These are phyloP conservation scores for Sphaeridia pumilis DNA, from an alignment of 2,888 invertebrate genomes.

Conservation along the genomic window DNA sequence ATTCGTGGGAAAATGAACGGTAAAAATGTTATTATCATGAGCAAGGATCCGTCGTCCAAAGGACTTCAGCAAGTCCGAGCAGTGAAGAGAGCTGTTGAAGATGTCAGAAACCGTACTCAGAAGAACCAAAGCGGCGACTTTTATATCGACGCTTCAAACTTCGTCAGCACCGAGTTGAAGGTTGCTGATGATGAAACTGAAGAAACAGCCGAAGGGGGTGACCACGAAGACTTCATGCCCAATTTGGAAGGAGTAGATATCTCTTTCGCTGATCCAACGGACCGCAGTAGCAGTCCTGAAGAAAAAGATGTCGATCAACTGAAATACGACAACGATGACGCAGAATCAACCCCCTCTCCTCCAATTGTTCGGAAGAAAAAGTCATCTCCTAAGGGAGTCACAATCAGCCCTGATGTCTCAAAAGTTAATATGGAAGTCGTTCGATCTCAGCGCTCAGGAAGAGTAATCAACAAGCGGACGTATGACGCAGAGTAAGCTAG, in stretches of 20 bases:
- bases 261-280: background rate
- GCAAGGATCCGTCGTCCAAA: background rate
- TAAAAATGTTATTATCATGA: background rate
- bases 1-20: conserved; percentile 10
- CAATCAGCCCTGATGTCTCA: background rate
- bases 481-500: conserved; percentile 4
- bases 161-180: background rate
- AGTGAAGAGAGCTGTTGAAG: too few species aligned
- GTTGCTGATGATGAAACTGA: background rate
- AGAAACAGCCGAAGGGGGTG: background rate
- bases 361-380: too few species aligned
- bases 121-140: background rate
- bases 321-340: background rate
- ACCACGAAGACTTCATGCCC: background rate
- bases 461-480: conserved; percentile 6
- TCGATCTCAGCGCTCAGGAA: conserved; percentile 5
- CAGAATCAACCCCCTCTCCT: background rate
- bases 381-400: too few species aligned
- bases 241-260: background rate
- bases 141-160: background rate
- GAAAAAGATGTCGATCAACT: too few species aligned
- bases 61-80: too few species aligned
- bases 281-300: too few species aligned
- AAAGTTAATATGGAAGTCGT: conserved; percentile 1
- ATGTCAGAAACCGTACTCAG: too few species aligned